Conservation (phyloP, 2,113 vertebrate species). For the Platysteira castanea region DNA sequence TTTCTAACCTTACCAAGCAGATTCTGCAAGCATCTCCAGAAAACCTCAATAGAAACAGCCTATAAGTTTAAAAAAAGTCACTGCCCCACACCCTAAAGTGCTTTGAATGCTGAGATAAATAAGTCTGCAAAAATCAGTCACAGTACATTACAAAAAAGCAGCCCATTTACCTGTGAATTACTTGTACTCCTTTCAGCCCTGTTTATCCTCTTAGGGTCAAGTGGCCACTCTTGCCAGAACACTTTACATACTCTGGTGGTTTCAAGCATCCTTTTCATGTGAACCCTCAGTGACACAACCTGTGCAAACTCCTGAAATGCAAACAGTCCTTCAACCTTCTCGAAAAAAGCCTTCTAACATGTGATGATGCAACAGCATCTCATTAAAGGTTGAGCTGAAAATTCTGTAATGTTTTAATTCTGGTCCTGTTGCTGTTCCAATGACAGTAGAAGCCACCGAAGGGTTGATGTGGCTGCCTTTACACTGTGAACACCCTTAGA, state of each 20-base stretch:
- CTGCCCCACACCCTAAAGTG: neutral
- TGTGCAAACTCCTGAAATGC: constrained; percentile 29
- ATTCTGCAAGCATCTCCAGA: neutral
- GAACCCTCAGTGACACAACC: neutral
- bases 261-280: neutral
- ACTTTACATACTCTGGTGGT: neutral
- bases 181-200: neutral
- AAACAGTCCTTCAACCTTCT: neutral
- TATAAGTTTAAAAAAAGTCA: neutral
- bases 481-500: neutral
- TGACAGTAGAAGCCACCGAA: neutral
- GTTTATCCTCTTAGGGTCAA: neutral
- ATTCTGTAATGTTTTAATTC: neutral
- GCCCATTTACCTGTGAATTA: neutral
- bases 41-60: neutral
- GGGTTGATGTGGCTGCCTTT: neutral
- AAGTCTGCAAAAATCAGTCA: neutral
- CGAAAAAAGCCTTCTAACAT: neutral
- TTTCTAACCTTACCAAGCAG: neutral
- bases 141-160: neutral
- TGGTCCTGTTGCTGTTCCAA: neutral
- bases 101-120: neutral
- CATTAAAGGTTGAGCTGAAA: neutral
- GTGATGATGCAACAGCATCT: neutral
- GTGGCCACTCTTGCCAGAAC: neutral